Evolutionary conservation across 2,888 invertebrate genomes (phyloP).

Genomic region (Macrophya alboannulata): DNA sequence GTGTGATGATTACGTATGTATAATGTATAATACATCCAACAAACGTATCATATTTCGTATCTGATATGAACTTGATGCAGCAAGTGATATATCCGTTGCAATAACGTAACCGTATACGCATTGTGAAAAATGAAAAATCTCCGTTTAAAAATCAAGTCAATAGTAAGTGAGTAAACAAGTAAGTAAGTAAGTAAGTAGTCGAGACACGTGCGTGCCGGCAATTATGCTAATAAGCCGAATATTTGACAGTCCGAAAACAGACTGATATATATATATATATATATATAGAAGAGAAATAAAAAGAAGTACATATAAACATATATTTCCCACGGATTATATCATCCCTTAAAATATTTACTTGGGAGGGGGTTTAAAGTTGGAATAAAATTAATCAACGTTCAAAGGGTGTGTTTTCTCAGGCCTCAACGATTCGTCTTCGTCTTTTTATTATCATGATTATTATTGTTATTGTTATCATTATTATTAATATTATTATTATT

Average conservation of each 20-base stretch:
- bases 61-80: conserved; percentile 35
- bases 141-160: neutral
- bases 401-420: conserved; percentile 19
- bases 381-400: conserved; percentile 26
- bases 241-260: neutral
- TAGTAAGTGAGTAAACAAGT: neutral
- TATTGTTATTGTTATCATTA: too few species aligned
- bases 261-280: too few species aligned
- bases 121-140: neutral
- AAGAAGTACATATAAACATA: neutral
- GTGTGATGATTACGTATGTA: conserved; percentile 13
- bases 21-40: too few species aligned
- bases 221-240: neutral
- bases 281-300: neutral
- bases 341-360: neutral
- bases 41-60: conserved; percentile 33
- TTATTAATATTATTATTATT: conserved; percentile 7
- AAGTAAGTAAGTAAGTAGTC: neutral
- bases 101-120: conserved; percentile 30
- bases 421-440: neutral
- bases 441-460: too few species aligned
- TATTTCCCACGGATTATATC: neutral
- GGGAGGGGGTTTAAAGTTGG: neutral
- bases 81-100: conserved; percentile 30
- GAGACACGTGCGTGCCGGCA: conserved; percentile 11